These are phyloP conservation scores for Eupithecia pulchellata DNA, from an alignment of 2,888 invertebrate genomes.

Conservation along the genomic window DNA sequence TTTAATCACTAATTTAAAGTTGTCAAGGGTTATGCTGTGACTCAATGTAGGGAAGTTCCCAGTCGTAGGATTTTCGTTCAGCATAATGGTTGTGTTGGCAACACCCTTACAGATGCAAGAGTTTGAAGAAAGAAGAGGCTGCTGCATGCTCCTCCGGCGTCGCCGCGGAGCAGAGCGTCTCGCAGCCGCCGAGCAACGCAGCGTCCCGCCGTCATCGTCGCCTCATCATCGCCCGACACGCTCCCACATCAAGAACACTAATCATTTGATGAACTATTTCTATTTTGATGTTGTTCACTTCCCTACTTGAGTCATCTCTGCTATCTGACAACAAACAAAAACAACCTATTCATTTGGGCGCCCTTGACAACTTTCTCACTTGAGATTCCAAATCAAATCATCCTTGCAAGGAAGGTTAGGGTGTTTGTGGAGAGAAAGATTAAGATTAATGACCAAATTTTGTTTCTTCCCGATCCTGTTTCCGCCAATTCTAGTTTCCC, in stretches of 20 bases:
- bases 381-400: conserved; percentile 31
- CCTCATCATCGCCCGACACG: conserved; percentile 34
- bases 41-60: conserved; percentile 79
- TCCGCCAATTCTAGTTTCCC: conserved; percentile 90
- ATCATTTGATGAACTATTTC: conserved; percentile 59
- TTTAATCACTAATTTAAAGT: conserved; percentile 50
- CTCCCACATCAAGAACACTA: conserved; percentile 57
- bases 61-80: conserved; percentile 78
- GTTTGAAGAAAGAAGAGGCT: conserved; percentile 59
- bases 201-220: conserved; percentile 46
- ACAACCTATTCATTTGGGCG: conserved; percentile 39
- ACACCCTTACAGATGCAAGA: conserved; percentile 83
- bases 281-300: conserved; percentile 61
- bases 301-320: conserved; percentile 80
- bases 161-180: conserved; percentile 51
- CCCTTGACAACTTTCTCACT: conserved; percentile 71
- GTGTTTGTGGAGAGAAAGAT: conserved; percentile 49
- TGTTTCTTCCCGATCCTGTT: conserved; percentile 76
- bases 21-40: conserved; percentile 74
- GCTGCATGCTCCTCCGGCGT: conserved; percentile 47
- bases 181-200: conserved; percentile 47
- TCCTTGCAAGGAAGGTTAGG: conserved; percentile 50
- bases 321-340: conserved; percentile 36
- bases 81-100: conserved; percentile 85
- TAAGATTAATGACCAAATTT: conserved; percentile 59